A percentile compares a stretch with the other conserved stretches of the same genome.
Conservation (phyloP, 1,140 invertebrate genomes). For the Ylistrum balloti region DNA sequence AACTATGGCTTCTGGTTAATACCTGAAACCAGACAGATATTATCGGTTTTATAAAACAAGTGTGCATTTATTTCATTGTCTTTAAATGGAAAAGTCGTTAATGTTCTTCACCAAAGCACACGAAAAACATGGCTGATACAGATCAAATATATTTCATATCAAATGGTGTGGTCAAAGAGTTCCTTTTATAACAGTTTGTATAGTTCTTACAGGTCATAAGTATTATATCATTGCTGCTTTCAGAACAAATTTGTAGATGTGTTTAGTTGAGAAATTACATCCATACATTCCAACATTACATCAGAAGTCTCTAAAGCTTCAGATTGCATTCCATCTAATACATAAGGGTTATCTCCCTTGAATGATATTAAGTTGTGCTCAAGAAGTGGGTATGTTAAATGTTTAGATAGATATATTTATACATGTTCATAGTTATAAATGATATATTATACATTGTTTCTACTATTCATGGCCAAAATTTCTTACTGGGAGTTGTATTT, state of each 20-base stretch:
- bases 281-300: neutral
- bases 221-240: neutral
- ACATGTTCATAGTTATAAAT: neutral
- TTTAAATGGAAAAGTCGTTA: too few relatives aligned
- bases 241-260: neutral
- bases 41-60: too few relatives aligned
- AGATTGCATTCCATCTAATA: conserved; percentile 11
- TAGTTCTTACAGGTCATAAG: too few relatives aligned
- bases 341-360: neutral
- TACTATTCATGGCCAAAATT: neutral
- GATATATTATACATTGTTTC: conserved; percentile 20
- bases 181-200: too few relatives aligned
- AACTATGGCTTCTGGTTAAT: too few relatives aligned
- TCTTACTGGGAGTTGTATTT: neutral
- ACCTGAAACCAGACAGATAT: too few relatives aligned
- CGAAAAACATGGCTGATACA: too few relatives aligned
- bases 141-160: too few relatives aligned
- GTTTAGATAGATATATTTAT: conserved; percentile 40
- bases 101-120: too few relatives aligned
- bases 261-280: too few relatives aligned
- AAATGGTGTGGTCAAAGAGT: too few relatives aligned
- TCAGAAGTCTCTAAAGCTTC: neutral
- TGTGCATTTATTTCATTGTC: too few relatives aligned
- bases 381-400: neutral
- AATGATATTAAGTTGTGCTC: conserved; percentile 11